Percentiles rank a stretch among this genome's conserved stretches.
These are phyloP conservation scores for Chrysocyon brachyurus DNA, from an alignment of 2,797 vertebrate species.

Conservation along the genomic window DNA sequence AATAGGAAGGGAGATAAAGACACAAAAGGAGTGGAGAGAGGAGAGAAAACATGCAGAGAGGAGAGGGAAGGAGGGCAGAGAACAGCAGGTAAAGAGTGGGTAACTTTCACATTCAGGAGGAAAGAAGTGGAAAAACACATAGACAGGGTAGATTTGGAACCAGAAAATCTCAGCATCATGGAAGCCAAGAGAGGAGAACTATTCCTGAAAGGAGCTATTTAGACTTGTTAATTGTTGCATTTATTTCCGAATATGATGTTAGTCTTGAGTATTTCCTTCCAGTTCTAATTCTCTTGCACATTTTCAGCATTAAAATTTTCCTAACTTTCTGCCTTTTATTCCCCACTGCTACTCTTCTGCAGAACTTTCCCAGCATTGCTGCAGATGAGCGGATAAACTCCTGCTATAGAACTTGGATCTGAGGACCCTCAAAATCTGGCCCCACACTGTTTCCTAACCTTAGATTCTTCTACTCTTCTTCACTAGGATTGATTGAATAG, in stretches of 20 bases:
- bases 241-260: not conserved
- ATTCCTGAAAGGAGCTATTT: not conserved
- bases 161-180: not conserved
- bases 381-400: not conserved
- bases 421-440: not conserved
- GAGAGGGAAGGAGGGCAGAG: accelerated
- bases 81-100: not conserved
- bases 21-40: not conserved
- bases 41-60: accelerated
- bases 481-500: not conserved
- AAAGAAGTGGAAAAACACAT: not conserved
- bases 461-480: not conserved
- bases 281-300: not conserved
- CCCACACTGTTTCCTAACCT: not conserved
- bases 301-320: not conserved
- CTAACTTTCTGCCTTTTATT: not conserved
- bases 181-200: not conserved
- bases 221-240: not conserved
- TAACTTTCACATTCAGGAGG: too few relatives aligned
- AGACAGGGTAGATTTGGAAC: not conserved
- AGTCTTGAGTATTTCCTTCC: not conserved
- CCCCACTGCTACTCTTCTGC: not conserved
- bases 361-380: not conserved
- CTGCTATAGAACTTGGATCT: not conserved
- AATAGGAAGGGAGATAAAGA: accelerated